These are phyloP conservation scores for Pinctada fucata DNA, from an alignment of 2,888 invertebrate genomes.

Conservation along the genomic window DNA sequence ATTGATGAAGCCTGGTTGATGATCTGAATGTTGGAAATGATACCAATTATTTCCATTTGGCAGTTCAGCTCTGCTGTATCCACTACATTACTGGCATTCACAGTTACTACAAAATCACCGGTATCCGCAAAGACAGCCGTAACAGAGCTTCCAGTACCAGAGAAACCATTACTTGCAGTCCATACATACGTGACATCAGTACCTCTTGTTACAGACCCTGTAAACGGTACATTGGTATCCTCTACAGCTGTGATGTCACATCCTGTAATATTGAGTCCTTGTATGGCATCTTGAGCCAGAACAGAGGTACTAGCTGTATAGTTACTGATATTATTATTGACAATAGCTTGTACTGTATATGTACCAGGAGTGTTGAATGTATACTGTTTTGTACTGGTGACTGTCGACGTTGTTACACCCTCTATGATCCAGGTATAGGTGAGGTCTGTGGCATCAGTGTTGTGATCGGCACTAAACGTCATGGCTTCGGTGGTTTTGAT, in stretches of 20 bases:
- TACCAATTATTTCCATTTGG: constrained; percentile 46
- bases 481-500: constrained; percentile 38
- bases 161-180: constrained; percentile 20
- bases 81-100: constrained; percentile 54
- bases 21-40: constrained; percentile 45
- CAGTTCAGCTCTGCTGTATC: constrained; percentile 35
- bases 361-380: constrained; percentile 38
- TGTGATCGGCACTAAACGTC: constrained; percentile 26
- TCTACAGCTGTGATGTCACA: constrained; percentile 43
- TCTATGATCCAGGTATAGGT: constrained; percentile 43
- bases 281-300: constrained; percentile 47
- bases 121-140: constrained; percentile 38
- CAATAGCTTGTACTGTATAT: constrained; percentile 43
- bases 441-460: constrained; percentile 29
- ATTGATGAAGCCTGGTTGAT: constrained; percentile 35
- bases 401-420: constrained; percentile 11
- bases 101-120: constrained; percentile 47
- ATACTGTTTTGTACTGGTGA: constrained; percentile 11
- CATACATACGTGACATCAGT: constrained; percentile 50
- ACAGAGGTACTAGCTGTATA: constrained; percentile 24
- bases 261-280: constrained; percentile 39
- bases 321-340: constrained; percentile 48
- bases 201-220: constrained; percentile 42
- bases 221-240: constrained; percentile 40
- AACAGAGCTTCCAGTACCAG: constrained; percentile 27